These are phyloP conservation scores for Buphagus erythrorhynchus DNA, from an alignment of 2,797 vertebrate species.

Conservation along the genomic window DNA sequence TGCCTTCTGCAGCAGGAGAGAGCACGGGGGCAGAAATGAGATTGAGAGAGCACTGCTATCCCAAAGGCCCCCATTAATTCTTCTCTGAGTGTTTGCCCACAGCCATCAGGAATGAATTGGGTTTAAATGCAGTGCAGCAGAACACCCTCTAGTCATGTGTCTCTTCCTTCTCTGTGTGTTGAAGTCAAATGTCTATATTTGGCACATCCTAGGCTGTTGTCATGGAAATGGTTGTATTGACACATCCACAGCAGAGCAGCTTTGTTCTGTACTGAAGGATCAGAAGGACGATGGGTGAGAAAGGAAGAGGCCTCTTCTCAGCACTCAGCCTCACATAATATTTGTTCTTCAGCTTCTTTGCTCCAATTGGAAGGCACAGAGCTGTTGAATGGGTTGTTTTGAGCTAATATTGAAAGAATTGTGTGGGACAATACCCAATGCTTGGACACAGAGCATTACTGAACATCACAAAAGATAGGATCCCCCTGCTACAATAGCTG, in stretches of 20 bases:
- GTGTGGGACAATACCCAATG: background rate
- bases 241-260: conserved; percentile 44
- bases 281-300: background rate
- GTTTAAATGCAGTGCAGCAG: background rate
- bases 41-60: background rate
- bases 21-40: background rate
- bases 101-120: background rate
- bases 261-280: conserved; percentile 25
- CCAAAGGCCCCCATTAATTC: background rate
- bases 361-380: background rate
- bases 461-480: background rate
- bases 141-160: background rate
- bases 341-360: background rate
- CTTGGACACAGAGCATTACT: background rate
- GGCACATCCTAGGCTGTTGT: conserved; percentile 66
- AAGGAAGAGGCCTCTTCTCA: background rate
- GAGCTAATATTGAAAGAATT: background rate
- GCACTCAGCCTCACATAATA: background rate
- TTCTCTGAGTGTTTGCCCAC: background rate
- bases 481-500: background rate
- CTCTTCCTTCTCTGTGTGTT: conserved; percentile 12
- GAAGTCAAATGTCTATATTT: conserved; percentile 64
- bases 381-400: background rate
- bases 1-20: background rate
- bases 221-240: conserved; percentile 73